These are phyloP conservation scores for Cassiopea andromeda DNA, from an alignment of 30 jellyfish, hydroid and myxozoan species.

Conservation along the genomic window DNA sequence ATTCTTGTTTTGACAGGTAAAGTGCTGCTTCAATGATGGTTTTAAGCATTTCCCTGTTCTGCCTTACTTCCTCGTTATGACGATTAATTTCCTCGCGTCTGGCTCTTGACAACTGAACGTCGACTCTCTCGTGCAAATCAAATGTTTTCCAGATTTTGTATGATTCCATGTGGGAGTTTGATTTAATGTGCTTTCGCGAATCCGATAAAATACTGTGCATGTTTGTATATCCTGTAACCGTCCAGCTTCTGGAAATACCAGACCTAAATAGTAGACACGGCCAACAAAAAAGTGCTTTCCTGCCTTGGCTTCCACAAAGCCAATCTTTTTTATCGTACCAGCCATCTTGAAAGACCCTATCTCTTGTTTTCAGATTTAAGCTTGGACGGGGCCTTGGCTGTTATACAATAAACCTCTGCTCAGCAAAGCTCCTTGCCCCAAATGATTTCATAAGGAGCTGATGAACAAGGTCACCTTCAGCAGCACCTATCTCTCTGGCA, in stretches of 20 bases:
- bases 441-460: no score
- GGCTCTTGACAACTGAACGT: conserved; percentile 39
- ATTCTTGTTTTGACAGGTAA: not conserved
- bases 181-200: conserved; percentile 35
- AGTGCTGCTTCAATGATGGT: not conserved
- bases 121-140: conserved; percentile 44
- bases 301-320: not conserved
- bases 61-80: conserved; percentile 41
- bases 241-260: not conserved
- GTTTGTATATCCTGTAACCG: not conserved
- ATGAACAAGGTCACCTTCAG: no score
- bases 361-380: no score
- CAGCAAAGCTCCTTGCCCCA: no score
- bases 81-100: conserved; percentile 42
- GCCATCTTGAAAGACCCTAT: no score
- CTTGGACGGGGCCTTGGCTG: no score
- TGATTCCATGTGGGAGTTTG: conserved; percentile 42
- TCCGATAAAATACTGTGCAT: not conserved
- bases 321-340: not conserved
- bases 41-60: conserved; percentile 42
- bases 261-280: not conserved
- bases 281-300: not conserved
- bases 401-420: no score
- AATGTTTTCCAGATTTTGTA: conserved; percentile 39
- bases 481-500: no score